Base-by-base conservation (phyloP, 2,113 vertebrate genomes). In the Hydrochoerus hydrochaeris region DNA sequence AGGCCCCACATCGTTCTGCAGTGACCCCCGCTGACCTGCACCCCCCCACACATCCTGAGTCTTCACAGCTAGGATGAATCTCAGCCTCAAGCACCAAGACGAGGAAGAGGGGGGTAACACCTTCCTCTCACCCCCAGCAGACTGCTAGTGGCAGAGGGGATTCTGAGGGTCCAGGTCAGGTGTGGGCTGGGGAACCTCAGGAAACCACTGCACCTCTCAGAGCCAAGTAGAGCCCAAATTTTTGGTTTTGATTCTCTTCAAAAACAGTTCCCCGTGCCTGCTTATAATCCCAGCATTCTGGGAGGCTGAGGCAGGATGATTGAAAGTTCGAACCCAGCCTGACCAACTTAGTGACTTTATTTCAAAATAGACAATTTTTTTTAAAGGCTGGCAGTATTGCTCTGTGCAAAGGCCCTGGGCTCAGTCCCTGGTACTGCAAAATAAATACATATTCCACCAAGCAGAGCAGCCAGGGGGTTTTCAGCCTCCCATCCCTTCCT, bases 121-220 rank as follows among this genome's bases (percentile, higher is more conserved):
- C 49, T 65, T 44, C 28, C n/a, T 65, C 57, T 52, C 13, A 71
- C 44, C 17, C 28, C 52, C 46, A 22, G 49, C 1, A 0, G 38
- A 30, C 54, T 6, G 0, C 0, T 3, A 57, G 62, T 6, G 3
- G 44, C 35, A 83, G 38, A 52, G 0, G 0, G 19, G 3, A 3
- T 46, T 11, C 28, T 0, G 1, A n/a, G 7, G 62, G 20, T 19
- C 26, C 49, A 32, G 28, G 46, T 22, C 63, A 17, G 22, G n/a
- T 14, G 63, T 67, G 28, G 44, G 12, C 85, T 1, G 5, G 26
- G 49, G 46, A 11, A 28, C 26, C 65, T 57, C 44, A 0, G 83
- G 32, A 84, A 10, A 17, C 54, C 84, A 57, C 67, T 46, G 44
- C 4, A n/a, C 78, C 52, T 58, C 44, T 87, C 78, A 41, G 49